Conservation (phyloP, 1,140 invertebrate species). For the Drosophila carrolli region DNA sequence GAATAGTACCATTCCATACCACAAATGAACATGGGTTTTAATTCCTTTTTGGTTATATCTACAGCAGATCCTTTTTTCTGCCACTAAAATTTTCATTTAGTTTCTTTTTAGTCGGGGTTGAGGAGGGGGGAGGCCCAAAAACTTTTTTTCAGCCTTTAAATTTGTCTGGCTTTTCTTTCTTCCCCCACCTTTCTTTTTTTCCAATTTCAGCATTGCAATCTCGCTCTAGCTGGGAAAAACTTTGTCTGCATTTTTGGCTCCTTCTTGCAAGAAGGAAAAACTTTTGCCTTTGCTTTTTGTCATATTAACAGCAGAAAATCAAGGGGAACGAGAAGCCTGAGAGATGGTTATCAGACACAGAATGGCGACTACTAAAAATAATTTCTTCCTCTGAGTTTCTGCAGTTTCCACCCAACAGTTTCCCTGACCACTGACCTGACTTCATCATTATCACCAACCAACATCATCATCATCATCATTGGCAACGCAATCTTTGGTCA, state of each 20-base stretch:
- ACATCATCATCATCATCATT: constrained; percentile 13
- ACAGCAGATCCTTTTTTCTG: constrained; percentile 12
- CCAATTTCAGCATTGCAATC: constrained; percentile 60
- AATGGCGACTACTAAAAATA: constrained; percentile 57
- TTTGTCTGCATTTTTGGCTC: constrained; percentile 72
- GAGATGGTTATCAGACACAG: constrained; percentile 37
- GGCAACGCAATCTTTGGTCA: constrained; percentile 34
- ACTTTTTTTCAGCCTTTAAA: constrained; percentile 75
- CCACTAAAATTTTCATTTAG: constrained; percentile 54
- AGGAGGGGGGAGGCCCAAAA: constrained; percentile 15
- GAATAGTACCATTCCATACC: not conserved
- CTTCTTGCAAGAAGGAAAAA: constrained; percentile 55
- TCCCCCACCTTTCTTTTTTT: not conserved
- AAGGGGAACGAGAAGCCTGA: not conserved
- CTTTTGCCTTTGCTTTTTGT: constrained; percentile 77
- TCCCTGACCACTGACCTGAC: constrained; percentile 22
- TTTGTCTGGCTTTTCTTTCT: constrained; percentile 72
- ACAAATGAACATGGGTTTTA: constrained; percentile 15
- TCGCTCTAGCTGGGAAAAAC: constrained; percentile 53
- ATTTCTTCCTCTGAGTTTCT: constrained; percentile 39
- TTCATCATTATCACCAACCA: constrained; percentile 1
- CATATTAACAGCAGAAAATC: constrained; percentile 72
- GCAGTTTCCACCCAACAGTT: constrained; percentile 22
- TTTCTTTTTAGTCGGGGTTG: constrained; percentile 12
- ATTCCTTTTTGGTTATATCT: not conserved